These are phyloP conservation scores for Popillia japonica DNA, from an alignment of 1,140 invertebrate genomes.

Conservation along the genomic window DNA sequence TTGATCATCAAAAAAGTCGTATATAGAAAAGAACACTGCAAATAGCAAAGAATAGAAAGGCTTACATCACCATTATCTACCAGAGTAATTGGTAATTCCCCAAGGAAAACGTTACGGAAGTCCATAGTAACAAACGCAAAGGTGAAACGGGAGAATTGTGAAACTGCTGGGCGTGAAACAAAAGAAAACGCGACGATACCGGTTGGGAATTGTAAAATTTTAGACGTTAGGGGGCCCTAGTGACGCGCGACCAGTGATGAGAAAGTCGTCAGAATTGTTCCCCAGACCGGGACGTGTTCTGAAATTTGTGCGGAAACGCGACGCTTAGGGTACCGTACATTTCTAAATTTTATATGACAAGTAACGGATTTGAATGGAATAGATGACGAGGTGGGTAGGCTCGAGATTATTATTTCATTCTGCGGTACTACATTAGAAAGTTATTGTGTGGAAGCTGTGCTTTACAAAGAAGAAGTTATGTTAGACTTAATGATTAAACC, in stretches of 20 bases:
- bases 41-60: neutral
- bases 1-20: neutral
- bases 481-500: too few relatives aligned
- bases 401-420: too few relatives aligned
- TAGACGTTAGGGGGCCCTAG: slow-evolving; percentile 7
- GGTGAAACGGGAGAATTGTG: neutral
- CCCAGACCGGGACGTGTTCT: neutral
- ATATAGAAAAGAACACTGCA: neutral
- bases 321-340: neutral
- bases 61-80: neutral
- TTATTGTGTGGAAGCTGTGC: too few relatives aligned
- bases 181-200: neutral
- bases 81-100: slow-evolving; percentile 3
- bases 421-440: too few relatives aligned
- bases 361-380: too few relatives aligned
- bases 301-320: neutral
- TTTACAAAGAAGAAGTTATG: too few relatives aligned
- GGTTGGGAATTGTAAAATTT: slow-evolving; percentile 8
- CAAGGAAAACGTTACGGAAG: neutral
- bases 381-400: too few relatives aligned
- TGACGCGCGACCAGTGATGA: slow-evolving; percentile 2
- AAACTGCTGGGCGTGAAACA: neutral
- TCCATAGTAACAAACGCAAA: neutral
- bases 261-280: slow-evolving; percentile 14
- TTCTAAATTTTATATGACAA: neutral